Base-by-base conservation (phyloP, 2,797 vertebrate species). In the Discoglossus pictus region DNA sequence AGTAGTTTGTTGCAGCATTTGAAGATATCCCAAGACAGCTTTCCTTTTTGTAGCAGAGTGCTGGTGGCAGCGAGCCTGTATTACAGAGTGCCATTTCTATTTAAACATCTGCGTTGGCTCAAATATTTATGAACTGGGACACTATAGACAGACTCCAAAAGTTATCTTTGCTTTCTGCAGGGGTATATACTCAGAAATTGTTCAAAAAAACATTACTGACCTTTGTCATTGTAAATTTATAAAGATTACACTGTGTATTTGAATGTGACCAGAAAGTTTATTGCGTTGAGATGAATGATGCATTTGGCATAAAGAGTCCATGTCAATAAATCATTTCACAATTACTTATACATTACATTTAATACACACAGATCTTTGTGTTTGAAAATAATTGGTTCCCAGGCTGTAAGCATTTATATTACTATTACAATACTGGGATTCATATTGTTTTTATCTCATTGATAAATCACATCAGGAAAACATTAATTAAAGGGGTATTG, bases 41-140 rank as follows among this genome's bases (percentile, higher is more conserved):
- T 51, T 51, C n/a, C 23, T 51, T 51, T 23, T 51, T 51, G 48
- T 25, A n/a, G 48, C n/a, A 51, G 48, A 16, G 10, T 15, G 13
- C 12, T 51, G 21, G 25, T 51, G 48, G 48, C 48, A 51, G 21
- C 16, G 25, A 51, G 48, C 48, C 48, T 51, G 25, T 51, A 34
- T 31, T 31, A 31, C 13, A 34, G 48, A 53, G 38, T 54, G 12
- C 16, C 38, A 52, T 12, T 23, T 65, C 50, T 52, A 31, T 65
- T 44, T 65, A 34, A 44, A 54, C 25, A 54, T 34, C 58, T 47
- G 25, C 35, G 56, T 60, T 34, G 39, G 16, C 25, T 47, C 25
- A 46, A 60, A 60, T 47, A 36, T 60, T 60, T 47, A 60, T 60
- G 42, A 34, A 25, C 25, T 47, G 25, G 42, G 25, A 60, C 23